A percentile compares a stretch with the other conserved stretches of the same genome.
Evolutionary conservation across 2,797 vertebrate genomes (phyloP).

Genomic region (Oophaga sylvatica): DNA sequence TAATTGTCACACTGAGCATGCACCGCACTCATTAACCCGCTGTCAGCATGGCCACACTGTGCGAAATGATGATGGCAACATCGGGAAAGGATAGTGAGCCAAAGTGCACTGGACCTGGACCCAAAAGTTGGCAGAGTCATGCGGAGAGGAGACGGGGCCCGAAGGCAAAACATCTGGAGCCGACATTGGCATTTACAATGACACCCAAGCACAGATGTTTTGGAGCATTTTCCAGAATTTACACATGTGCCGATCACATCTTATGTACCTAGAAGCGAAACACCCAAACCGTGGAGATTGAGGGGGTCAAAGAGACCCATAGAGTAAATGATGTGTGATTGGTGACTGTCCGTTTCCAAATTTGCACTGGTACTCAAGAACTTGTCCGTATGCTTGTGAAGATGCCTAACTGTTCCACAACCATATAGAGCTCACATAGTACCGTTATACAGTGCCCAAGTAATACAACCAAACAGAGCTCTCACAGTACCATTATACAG

Average conservation of each 20-base stretch:
- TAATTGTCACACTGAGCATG: conserved; percentile 25
- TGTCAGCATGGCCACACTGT: background rate
- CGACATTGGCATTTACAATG: too few species aligned
- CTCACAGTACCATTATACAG: background rate
- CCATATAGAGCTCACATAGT: too few species aligned
- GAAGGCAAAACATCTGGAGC: background rate
- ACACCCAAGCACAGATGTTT: too few species aligned
- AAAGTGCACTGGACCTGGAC: background rate
- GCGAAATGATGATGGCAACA: background rate
- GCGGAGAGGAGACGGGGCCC: background rate
- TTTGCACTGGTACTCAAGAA: too few species aligned
- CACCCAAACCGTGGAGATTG: too few species aligned
- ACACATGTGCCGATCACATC: too few species aligned
- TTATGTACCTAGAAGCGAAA: too few species aligned
- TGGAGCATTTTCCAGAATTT: too few species aligned
- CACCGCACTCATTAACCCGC: conserved; percentile 21
- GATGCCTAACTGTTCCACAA: too few species aligned
- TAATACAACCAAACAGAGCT: background rate
- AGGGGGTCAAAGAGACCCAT: background rate
- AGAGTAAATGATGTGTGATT: background rate
- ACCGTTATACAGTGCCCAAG: background rate
- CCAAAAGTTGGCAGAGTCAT: background rate
- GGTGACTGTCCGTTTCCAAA: too few species aligned
- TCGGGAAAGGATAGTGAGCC: background rate
- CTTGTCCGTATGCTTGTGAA: too few species aligned